Conservation (phyloP, 1,140 invertebrate species). For the Heliothis virescens region DNA sequence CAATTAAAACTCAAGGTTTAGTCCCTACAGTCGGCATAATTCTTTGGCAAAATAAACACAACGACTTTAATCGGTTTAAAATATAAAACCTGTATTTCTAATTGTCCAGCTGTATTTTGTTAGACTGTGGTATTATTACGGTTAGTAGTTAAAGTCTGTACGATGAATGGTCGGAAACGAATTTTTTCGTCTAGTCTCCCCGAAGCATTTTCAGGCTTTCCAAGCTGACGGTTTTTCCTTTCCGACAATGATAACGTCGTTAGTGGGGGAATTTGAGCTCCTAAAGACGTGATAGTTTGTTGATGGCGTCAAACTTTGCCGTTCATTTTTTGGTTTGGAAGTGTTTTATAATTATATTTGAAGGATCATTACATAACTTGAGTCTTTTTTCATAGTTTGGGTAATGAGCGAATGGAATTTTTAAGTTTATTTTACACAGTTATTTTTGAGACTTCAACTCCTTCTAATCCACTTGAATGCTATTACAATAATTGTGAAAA, state of each 20-base stretch:
- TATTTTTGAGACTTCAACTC: no score
- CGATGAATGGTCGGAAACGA: constrained; percentile 72
- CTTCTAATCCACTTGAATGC: no score
- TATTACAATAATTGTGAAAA: background rate
- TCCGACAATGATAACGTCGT: constrained; percentile 76
- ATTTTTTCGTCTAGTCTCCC: constrained; percentile 83
- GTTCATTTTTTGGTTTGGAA: constrained; percentile 42
- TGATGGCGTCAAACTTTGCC: constrained; percentile 57
- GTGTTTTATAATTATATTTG: background rate
- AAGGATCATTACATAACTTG: background rate
- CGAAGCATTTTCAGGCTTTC: constrained; percentile 72
- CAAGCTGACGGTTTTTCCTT: constrained; percentile 72
- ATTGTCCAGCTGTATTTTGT: constrained; percentile 48
- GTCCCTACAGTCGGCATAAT: constrained; percentile 16
- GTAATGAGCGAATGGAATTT: no score
- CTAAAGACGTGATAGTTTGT: constrained; percentile 73
- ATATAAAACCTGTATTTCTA: constrained; percentile 1
- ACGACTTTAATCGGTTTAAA: background rate
- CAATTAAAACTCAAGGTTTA: constrained; percentile 38
- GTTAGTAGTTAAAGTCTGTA: constrained; percentile 63
- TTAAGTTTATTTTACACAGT: no score
- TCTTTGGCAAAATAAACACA: constrained; percentile 33
- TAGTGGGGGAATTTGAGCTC: constrained; percentile 69
- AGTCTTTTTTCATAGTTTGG: background rate
- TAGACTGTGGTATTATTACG: constrained; percentile 52